Base-by-base conservation (phyloP, 2,888 invertebrate genomes). In the Oscheius myriophilus region DNA sequence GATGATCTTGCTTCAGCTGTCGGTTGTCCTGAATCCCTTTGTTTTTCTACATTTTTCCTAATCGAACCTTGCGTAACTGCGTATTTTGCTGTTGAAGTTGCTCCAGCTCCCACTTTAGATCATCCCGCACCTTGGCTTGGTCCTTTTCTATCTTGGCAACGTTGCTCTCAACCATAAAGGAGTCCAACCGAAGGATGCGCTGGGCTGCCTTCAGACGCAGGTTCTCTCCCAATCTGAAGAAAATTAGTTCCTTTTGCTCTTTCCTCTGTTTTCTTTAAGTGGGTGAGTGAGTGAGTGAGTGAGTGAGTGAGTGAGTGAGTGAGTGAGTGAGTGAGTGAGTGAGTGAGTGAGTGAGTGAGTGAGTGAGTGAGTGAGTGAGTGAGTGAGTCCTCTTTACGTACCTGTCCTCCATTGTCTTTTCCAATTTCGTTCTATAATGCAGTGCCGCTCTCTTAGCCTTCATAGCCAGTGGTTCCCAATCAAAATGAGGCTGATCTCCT, bases 21-120 rank as follows among this genome's bases (percentile, higher is more conserved):
- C 67, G 59, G 21, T 67, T 67, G 33, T 67, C 67, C 67, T 67
- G 43, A 52, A 59, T 33, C 41, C 11, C 39, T 14, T 16, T 18
- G 18, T 33, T 26, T 18, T 3, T 2, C 18, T 16, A 11, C 14
- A 6, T 23, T 25, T 45, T 1, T 11, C 25, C 53, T 25, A 25
- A n/a, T n/a, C n/a, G n/a, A n/a, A 67, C 67, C 58, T 76, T 82
- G 59, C 78, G 77, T 52, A 81, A 72, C 63, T 77, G 76, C 39
- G 70, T 55, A 69, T 85, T 85, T 61, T 81, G 80, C 43, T 73
- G 72, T 57, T 84, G 84, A 43, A 85, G 73, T 62, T 85, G 85
- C 43, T 85, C 84, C 51, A 85, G 71, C 67, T 85, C 85, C 82
- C 83, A 85, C 59, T 73, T 76, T 46, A 85, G 51, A 55, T 85